Base-by-base conservation (phyloP, 2,113 vertebrate genomes). In the Elaphurus davidianus region DNA sequence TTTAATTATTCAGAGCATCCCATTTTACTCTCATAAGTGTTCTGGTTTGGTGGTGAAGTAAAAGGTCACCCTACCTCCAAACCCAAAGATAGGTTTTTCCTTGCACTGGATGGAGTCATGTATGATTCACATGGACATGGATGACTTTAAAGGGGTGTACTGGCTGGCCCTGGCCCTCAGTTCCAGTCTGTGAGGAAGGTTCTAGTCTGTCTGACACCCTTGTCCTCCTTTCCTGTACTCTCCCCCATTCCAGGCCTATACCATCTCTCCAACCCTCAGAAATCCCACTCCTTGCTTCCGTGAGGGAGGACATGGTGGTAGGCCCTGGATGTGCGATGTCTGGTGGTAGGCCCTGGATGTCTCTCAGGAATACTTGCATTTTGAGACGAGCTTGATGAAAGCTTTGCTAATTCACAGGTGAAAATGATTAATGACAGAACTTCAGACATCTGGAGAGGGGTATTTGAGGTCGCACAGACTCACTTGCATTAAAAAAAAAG, bases 321-420 rank as follows among this genome's bases (percentile, higher is more conserved):
- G 94, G 67, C 33, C 19, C 67, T 74, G 50, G 47, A 47, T 94
- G 71, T 87, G 67, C 79, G 64, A n/a, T 52, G 59, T 95, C 43
- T 87, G 40, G 25, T 60, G 40, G 5, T 74, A 25, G 94, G 67
- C 33, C 19, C 67, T 74, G 50, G 47, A 47, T 94, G 59, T 95
- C 43, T 87, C 67, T 74, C 74, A 82, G 88, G 36, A 67, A 30
- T 55, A 28, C 59, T 82, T 97, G 55, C 14, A 40, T 93, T 94
- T 96, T 96, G 57, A 89, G 93, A 96, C 64, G 60, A 95, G 13
- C 87, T 94, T 86, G 71, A 81, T 60, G 43, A 97, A 84, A 88
- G 62, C 36, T 97, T 86, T 93, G 59, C 50, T 90, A 83, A 87
- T 60, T 91, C 87, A 95, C 55, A 76, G 52, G 54, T 43, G 36